A percentile compares a stretch with the other conserved stretches of the same genome.
These are phyloP conservation scores for Linnaemya vulpina DNA, from an alignment of 2,888 invertebrate species.

Conservation along the genomic window DNA sequence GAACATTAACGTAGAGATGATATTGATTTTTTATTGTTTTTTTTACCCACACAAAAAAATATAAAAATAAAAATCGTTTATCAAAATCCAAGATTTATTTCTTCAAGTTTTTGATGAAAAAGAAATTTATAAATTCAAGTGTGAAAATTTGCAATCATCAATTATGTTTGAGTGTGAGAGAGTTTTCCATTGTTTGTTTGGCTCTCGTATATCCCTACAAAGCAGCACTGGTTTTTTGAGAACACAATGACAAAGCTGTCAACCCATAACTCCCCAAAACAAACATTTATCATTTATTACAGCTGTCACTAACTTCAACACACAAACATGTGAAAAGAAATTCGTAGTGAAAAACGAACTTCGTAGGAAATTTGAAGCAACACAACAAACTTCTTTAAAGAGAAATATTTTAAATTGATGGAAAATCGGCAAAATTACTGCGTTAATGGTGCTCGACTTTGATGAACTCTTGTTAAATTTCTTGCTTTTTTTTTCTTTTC, in stretches of 20 bases:
- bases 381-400: conserved; percentile 19
- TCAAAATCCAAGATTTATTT: conserved; percentile 30
- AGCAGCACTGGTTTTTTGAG: background rate
- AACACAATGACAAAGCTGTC: conserved; percentile 58
- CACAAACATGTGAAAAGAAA: background rate
- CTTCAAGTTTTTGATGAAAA: conserved; percentile 37
- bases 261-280: conserved; percentile 68
- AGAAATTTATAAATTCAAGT: conserved; percentile 51
- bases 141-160: conserved; percentile 63
- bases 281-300: conserved; percentile 68
- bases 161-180: conserved; percentile 49
- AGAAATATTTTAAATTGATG: conserved; percentile 29
- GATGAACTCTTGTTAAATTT: conserved; percentile 40
- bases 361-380: background rate
- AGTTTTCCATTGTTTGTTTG: conserved; percentile 26
- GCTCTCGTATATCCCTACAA: conserved; percentile 23
- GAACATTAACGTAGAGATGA: no score
- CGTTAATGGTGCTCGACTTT: conserved; percentile 56
- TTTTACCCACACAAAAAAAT: background rate
- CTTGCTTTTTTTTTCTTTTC: background rate
- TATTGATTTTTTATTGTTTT: conserved; percentile 1
- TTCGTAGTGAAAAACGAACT: conserved; percentile 9
- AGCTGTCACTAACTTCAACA: conserved; percentile 59
- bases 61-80: conserved; percentile 34
- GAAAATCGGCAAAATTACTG: conserved; percentile 19